A percentile compares a stretch with the other conserved stretches of the same genome.
These are phyloP conservation scores for Hycleus phaleratus DNA, from an alignment of 1,140 invertebrate species.

Conservation along the genomic window DNA sequence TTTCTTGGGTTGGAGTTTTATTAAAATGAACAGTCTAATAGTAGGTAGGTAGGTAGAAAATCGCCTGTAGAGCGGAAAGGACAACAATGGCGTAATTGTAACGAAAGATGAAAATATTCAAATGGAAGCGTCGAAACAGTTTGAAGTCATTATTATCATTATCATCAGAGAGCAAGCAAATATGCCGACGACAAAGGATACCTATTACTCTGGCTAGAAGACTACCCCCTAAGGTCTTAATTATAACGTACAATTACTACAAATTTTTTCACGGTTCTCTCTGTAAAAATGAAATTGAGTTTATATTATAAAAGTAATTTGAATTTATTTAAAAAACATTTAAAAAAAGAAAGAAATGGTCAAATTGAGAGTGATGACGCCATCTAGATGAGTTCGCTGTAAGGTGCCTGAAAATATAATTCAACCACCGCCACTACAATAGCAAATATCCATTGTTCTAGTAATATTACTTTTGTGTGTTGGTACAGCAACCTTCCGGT, in stretches of 20 bases:
- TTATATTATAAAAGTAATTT: too few species aligned
- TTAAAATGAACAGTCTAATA: too few species aligned
- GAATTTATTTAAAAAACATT: background rate
- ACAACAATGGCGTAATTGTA: background rate
- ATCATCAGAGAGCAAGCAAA: too few species aligned
- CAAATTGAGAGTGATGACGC: constrained; percentile 1
- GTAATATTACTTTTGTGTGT: background rate
- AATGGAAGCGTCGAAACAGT: constrained; percentile 16
- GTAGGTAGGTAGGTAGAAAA: too few species aligned
- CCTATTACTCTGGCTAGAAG: constrained; percentile 1
- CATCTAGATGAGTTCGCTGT: background rate
- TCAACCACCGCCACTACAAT: background rate
- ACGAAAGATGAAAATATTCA: constrained; percentile 4
- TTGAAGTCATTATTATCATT: constrained; percentile 1
- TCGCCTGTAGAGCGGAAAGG: constrained; percentile 1
- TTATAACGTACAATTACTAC: constrained; percentile 18
- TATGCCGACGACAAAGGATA: constrained; percentile 16
- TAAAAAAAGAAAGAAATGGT: background rate
- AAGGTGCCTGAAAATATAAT: background rate
- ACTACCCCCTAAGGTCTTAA: constrained; percentile 17
- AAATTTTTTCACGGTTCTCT: background rate
- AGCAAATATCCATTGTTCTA: background rate
- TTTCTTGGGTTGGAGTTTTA: too few species aligned
- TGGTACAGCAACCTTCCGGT: constrained; percentile 6
- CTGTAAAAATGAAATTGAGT: too few species aligned